Evolutionary conservation across 2,113 vertebrate species (phyloP).

Genomic region (Axis porcinus): DNA sequence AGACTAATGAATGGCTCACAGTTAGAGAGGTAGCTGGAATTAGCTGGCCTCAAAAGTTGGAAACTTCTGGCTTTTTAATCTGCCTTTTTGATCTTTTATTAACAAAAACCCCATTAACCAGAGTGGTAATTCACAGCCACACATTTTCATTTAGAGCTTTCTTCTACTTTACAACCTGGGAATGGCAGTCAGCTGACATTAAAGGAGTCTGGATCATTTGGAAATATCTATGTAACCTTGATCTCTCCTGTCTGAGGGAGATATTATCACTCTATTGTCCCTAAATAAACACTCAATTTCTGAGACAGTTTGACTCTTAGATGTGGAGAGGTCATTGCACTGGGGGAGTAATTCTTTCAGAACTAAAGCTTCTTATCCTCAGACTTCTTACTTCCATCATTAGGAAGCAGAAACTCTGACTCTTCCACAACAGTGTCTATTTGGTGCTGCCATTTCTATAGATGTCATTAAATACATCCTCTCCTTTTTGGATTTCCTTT

Average conservation of each 20-base stretch:
- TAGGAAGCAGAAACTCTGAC: neutral
- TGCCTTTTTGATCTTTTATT: neutral
- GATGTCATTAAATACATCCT: neutral
- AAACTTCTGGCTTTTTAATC: neutral
- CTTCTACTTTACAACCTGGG: slow-evolving; percentile 38
- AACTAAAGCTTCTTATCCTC: slow-evolving; percentile 13
- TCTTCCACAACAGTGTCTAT: neutral
- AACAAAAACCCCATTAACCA: neutral
- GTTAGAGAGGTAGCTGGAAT: neutral
- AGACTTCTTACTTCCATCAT: neutral
- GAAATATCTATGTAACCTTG: slow-evolving; percentile 50
- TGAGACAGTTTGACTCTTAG: neutral
- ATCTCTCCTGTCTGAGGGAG: slow-evolving; percentile 50
- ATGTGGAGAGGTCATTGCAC: neutral
- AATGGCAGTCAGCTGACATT: slow-evolving; percentile 51
- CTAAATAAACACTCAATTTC: slow-evolving; percentile 31
- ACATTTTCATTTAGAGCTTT: slow-evolving; percentile 16
- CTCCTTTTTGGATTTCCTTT: slow-evolving; percentile 24
- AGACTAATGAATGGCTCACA: slow-evolving; percentile 7
- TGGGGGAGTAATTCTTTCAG: neutral
- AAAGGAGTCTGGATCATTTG: slow-evolving; percentile 63
- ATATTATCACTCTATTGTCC: slow-evolving; percentile 40
- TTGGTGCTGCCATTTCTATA: neutral
- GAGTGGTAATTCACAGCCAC: neutral
- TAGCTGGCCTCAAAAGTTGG: slow-evolving; percentile 26